phyloP scores from a whole-genome alignment of 2,113 vertebrate genomes.

The Cichladusa arquata region DNA sequence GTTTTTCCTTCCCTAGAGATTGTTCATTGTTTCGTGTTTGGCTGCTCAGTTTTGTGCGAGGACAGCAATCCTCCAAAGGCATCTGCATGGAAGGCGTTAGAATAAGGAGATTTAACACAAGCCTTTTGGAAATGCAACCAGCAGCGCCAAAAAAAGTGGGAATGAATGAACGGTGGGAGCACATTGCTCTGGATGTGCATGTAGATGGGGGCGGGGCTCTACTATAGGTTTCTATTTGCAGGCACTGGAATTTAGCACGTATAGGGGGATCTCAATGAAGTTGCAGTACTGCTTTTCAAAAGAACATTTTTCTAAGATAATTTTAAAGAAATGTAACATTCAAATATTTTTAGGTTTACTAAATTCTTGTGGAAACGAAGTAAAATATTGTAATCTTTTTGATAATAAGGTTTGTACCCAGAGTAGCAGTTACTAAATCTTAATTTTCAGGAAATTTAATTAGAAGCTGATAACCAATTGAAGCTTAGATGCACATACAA shows the following conservation, averaged over 20 bases:
- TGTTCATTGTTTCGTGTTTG: background rate
- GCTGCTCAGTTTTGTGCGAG: background rate
- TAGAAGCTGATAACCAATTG: background rate
- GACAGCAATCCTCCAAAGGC: background rate
- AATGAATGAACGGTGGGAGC: background rate
- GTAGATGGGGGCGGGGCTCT: background rate
- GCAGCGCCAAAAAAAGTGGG: slow-evolving; percentile 5
- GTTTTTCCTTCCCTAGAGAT: background rate
- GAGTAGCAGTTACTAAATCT: background rate
- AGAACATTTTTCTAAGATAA: background rate
- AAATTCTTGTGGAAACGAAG: background rate
- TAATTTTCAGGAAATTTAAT: background rate
- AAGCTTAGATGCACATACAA: background rate
- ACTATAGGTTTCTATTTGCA: background rate
- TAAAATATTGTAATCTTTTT: background rate
- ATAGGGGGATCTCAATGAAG: background rate
- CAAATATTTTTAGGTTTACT: background rate
- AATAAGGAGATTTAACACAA: background rate
- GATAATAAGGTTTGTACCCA: background rate
- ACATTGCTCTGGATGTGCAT: background rate
- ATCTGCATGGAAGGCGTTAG: background rate
- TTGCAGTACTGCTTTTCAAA: background rate
- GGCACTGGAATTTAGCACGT: background rate
- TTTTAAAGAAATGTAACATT: rapidly evolving
- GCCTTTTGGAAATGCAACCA: slow-evolving; percentile 39